phyloP scores from a whole-genome alignment of 1,140 invertebrate species.

The Oedothorax gibbosus region DNA sequence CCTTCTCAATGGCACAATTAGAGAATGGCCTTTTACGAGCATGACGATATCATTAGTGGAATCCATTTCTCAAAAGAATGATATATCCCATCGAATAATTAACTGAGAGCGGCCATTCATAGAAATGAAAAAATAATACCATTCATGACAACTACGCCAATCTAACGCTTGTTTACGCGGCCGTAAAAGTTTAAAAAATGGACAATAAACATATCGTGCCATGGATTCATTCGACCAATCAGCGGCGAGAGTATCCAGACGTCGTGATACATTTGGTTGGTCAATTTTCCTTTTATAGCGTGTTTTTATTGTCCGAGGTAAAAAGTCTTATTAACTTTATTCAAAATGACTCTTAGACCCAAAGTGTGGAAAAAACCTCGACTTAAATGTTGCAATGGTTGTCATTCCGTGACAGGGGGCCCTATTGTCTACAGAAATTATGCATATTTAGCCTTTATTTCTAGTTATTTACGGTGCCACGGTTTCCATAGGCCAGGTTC shows the following conservation, averaged over 20 bases:
- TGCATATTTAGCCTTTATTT: constrained; percentile 57
- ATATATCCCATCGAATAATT: constrained; percentile 10
- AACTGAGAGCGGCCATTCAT: constrained; percentile 6
- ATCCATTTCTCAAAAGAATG: constrained; percentile 20
- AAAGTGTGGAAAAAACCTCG: constrained; percentile 45
- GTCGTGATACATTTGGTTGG: constrained; percentile 51
- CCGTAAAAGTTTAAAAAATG: constrained; percentile 52
- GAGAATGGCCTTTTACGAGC: constrained; percentile 21
- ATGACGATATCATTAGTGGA: constrained; percentile 27
- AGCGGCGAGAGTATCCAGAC: constrained; percentile 18
- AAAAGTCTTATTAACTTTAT: constrained; percentile 58
- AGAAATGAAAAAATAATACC: constrained; percentile 14
- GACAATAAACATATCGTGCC: constrained; percentile 41
- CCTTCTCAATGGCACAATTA: constrained; percentile 11
- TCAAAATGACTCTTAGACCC: constrained; percentile 32
- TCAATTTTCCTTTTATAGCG: constrained; percentile 50
- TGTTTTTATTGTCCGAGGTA: constrained; percentile 48
- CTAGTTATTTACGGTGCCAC: constrained; percentile 56
- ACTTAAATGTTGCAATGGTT: constrained; percentile 54
- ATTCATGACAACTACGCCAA: constrained; percentile 41
- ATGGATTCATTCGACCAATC: constrained; percentile 18
- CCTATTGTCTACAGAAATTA: constrained; percentile 55
- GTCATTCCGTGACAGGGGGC: constrained; percentile 49
- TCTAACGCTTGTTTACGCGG: constrained; percentile 47
- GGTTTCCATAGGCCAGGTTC: constrained; percentile 37